Conservation (phyloP, 2,113 vertebrate genomes). For the Lepisosteus osseus region DNA sequence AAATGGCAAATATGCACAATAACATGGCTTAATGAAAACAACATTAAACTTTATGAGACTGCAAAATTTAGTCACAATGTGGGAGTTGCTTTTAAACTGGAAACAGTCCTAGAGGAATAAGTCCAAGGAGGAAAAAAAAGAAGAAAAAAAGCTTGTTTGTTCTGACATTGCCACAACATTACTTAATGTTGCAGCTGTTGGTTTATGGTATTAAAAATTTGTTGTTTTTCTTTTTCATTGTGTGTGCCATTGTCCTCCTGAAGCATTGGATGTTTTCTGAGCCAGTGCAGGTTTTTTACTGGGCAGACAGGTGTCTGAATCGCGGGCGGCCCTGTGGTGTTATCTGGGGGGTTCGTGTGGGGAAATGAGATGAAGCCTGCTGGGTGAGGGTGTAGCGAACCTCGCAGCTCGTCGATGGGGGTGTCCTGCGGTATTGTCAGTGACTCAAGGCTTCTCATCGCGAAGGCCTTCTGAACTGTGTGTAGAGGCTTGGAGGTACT, state of each 20-base stretch:
- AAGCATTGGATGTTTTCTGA: background rate
- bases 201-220: background rate
- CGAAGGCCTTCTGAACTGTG: too few relatives aligned
- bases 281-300: background rate
- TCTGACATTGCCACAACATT: background rate
- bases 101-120: background rate
- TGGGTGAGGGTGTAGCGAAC: too few relatives aligned
- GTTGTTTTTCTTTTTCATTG: background rate
- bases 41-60: conserved; percentile 3
- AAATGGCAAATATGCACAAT: background rate
- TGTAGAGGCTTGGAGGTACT: too few relatives aligned
- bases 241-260: background rate
- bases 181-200: background rate
- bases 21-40: conserved; percentile 6
- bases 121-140: background rate
- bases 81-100: background rate
- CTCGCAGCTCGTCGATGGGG: too few relatives aligned
- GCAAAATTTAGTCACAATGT: background rate
- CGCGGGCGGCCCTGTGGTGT: background rate
- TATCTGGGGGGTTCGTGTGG: background rate
- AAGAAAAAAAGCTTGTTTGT: background rate
- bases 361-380: too few relatives aligned
- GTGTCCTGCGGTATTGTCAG: too few relatives aligned
- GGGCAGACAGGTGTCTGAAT: background rate
- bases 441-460: too few relatives aligned